Conservation (phyloP, 2,113 vertebrate species). For the Mola mola region DNA sequence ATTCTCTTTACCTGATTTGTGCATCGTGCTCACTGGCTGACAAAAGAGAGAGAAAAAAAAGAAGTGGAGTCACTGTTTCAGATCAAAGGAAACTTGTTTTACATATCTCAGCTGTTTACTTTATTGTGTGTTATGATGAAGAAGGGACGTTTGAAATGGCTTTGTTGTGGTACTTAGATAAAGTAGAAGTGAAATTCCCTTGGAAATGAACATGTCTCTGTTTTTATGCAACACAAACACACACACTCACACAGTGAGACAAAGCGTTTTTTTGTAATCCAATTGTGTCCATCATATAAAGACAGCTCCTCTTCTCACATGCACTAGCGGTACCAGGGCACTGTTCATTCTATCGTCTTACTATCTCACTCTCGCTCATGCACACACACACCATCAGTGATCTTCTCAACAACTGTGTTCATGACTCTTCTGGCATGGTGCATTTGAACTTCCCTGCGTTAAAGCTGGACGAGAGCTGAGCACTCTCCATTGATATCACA, state of each 20-base stretch:
- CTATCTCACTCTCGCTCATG: slow-evolving; percentile 13
- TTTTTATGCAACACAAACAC: slow-evolving; percentile 1
- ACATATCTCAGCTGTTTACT: too few relatives aligned
- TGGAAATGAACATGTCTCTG: slow-evolving; percentile 14
- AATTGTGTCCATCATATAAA: slow-evolving; percentile 60
- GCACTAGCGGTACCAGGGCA: slow-evolving; percentile 70
- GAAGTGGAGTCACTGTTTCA: slow-evolving; percentile 2
- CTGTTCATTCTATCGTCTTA: slow-evolving; percentile 48
- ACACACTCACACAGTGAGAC: slow-evolving; percentile 17
- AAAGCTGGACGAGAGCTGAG: neutral
- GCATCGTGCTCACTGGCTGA: slow-evolving; percentile 7
- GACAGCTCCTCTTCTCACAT: slow-evolving; percentile 38
- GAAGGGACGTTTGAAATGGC: too few relatives aligned
- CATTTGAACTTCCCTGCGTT: slow-evolving; percentile 22
- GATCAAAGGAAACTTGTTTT: slow-evolving; percentile 25
- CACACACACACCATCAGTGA: neutral
- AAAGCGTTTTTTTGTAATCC: slow-evolving; percentile 63
- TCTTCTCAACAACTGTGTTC: slow-evolving; percentile 28
- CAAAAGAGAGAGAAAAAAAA: neutral
- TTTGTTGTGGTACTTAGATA: too few relatives aligned
- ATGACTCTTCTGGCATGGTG: slow-evolving; percentile 1
- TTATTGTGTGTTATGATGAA: too few relatives aligned
- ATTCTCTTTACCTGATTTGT: slow-evolving; percentile 70
- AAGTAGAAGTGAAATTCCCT: too few relatives aligned
- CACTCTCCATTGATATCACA: slow-evolving; percentile 16